Evolutionary conservation across 2,888 invertebrate species (phyloP).

Genomic region (Metopia argyrocephala): DNA sequence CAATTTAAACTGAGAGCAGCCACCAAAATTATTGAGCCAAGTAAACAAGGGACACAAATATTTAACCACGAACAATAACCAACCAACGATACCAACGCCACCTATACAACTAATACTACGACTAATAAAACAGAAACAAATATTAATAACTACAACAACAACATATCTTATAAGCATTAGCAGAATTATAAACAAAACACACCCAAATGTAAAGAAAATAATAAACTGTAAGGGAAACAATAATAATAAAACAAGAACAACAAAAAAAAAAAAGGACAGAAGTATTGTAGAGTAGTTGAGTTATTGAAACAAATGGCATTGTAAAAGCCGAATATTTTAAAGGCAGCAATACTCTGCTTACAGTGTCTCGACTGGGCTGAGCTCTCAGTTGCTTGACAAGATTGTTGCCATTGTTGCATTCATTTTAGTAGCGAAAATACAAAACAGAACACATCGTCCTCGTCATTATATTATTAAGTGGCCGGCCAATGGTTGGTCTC

Average conservation of each 20-base stretch:
- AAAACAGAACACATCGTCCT: conserved; percentile 11
- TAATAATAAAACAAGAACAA: conserved; percentile 42
- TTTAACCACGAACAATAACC: conserved; percentile 54
- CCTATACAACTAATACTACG: conserved; percentile 33
- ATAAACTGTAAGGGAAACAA: too few relatives aligned
- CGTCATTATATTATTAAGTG: conserved; percentile 47
- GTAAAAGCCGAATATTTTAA: conserved; percentile 60
- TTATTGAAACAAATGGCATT: conserved; percentile 64
- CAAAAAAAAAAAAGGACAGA: conserved; percentile 25
- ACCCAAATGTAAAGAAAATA: conserved; percentile 39
- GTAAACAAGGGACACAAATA: conserved; percentile 70
- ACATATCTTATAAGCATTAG: too few relatives aligned
- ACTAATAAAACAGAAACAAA: conserved; percentile 1
- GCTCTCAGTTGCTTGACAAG: conserved; percentile 61
- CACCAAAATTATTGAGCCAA: conserved; percentile 70
- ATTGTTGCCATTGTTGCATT: conserved; percentile 75
- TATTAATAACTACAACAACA: neutral
- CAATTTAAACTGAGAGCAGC: conserved; percentile 76
- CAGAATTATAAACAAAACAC: conserved; percentile 44
- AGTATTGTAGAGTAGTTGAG: conserved; percentile 32
- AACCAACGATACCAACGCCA: conserved; percentile 62
- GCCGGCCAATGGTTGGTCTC: conserved; percentile 65
- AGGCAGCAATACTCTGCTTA: conserved; percentile 54
- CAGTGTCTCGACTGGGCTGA: neutral
- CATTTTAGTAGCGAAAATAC: conserved; percentile 7